Evolutionary conservation across 2,888 invertebrate species (phyloP), one percentile per base, ranked within the genome.

Genomic region (Temnothorax unifasciatus): DNA sequence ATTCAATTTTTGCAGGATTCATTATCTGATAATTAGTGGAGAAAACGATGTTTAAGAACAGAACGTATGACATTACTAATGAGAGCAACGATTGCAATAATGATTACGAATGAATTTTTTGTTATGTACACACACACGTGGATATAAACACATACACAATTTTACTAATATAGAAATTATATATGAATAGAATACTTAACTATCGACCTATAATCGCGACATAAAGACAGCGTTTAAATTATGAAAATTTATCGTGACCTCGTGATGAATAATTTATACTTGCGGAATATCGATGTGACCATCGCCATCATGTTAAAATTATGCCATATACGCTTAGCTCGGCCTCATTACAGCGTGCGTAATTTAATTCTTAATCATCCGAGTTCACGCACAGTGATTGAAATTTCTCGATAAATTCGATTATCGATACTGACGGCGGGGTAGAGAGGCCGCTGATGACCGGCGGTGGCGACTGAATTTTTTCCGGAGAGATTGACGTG

Each of bases 331-430:
- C 64, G 75, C 61, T 74, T 38, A 61, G 61, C 61, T 63, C 47
- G 50, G 21, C 63, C 63, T 50, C 50, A 50, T 76, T 47, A 73
- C 25, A 59, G 34, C 47, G 21, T 34, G 73, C 44, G 76, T 76
- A 76, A 76, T 73, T 21, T 73, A 81, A 81, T 59, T 44, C 29
- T 59, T 81, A 81, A 73, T 81, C 57, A 29, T 81, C 18, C 34
- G 57, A 71, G 44, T 79, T 71, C 54, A 54, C 79, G 44, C 79
- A 29, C 21, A 57, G 44, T 34, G 59, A 81, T 79, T 81, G 47
- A 59, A 73, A 81, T 73, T 59, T 15, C 25, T 64, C 59, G 25
- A 59, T 59, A 81, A 73, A 81, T 81, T 54, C 34, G 38, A 81
- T 81, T 73, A 59, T 47, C 73, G 47, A 25, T 50, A 50, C 15